phyloP scores from a whole-genome alignment of 1,140 invertebrate genomes.

The Eriosoma lanigerum region DNA sequence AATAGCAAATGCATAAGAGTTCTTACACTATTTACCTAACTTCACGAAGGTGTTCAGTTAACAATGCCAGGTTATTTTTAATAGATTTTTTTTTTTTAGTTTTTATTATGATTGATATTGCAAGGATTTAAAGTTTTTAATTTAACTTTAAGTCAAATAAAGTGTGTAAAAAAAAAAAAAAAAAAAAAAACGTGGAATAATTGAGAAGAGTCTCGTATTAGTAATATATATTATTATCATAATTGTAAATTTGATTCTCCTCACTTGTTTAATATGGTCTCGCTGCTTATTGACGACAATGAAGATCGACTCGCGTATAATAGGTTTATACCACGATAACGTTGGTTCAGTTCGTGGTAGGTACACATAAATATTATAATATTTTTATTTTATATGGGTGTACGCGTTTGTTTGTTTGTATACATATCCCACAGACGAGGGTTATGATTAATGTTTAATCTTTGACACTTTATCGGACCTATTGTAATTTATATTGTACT shows the following conservation, averaged over 20 bases:
- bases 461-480: slow-evolving; percentile 11
- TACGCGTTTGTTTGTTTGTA: background rate
- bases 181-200: background rate
- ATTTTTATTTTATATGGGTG: background rate
- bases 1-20: too few relatives aligned
- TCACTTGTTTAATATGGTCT: too few relatives aligned
- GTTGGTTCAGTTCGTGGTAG: too few relatives aligned
- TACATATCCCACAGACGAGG: background rate
- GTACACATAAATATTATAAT: too few relatives aligned
- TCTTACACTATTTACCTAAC: too few relatives aligned
- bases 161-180: background rate
- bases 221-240: too few relatives aligned
- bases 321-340: background rate
- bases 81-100: background rate
- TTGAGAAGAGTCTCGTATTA: too few relatives aligned
- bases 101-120: too few relatives aligned
- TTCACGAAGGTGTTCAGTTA: too few relatives aligned
- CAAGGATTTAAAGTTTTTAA: background rate
- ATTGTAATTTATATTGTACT: background rate
- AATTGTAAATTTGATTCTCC: too few relatives aligned
- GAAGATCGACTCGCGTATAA: background rate
- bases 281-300: background rate
- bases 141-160: background rate
- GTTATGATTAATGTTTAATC: slow-evolving; percentile 23
- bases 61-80: too few relatives aligned